phyloP scores from a whole-genome alignment of 2,113 vertebrate species.

The Pachyramphus minor region DNA sequence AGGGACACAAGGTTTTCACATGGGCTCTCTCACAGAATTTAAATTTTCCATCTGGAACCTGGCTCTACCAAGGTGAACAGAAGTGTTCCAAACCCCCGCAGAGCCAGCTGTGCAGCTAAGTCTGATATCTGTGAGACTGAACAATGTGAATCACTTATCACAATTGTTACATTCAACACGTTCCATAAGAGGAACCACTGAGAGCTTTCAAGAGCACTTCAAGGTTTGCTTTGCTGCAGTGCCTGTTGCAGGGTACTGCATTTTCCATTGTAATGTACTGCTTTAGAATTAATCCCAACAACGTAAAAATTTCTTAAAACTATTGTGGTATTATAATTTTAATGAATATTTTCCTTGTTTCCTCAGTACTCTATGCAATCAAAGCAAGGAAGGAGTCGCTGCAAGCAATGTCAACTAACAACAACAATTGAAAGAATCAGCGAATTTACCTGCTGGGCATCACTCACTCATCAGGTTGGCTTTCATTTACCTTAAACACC shows the following conservation, averaged over 20 bases:
- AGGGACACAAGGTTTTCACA: neutral
- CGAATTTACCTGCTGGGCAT: neutral
- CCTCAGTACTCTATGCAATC: neutral
- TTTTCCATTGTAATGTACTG: neutral
- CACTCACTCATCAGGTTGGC: neutral
- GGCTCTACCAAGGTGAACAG: neutral
- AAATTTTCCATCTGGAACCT: neutral
- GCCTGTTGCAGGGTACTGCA: neutral
- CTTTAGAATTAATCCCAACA: neutral
- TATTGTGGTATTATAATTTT: neutral
- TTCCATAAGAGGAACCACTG: neutral
- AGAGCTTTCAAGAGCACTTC: constrained; percentile 45
- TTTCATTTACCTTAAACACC: neutral
- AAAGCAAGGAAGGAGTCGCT: neutral
- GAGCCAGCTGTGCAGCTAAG: neutral
- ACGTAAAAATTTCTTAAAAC: neutral
- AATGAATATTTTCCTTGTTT: neutral
- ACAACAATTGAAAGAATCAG: neutral
- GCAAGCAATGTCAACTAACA: neutral
- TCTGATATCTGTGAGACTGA: neutral
- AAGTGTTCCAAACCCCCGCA: neutral
- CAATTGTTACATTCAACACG: neutral
- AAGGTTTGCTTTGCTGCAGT: constrained; percentile 47
- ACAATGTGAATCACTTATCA: neutral
- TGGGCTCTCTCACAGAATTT: neutral